Base-by-base conservation (phyloP, 1,140 invertebrate species). In the Patella vulgata region DNA sequence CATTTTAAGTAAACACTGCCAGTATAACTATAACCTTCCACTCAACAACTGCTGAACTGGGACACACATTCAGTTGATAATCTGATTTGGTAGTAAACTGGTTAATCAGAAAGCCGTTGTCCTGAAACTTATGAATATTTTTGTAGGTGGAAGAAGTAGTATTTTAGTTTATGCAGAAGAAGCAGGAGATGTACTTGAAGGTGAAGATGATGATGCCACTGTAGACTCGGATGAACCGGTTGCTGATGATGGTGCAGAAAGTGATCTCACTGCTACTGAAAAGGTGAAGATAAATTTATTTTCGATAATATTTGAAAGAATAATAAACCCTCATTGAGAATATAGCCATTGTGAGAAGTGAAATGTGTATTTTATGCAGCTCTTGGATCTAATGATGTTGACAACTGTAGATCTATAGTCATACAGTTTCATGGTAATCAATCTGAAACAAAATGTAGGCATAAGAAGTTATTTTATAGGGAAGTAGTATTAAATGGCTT, bases 141-240 rank as follows among this genome's bases (percentile, higher is more conserved):
- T 58, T 23, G 27, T 25, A 57, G 57, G 50, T 30, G 25, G 47
- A 17, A 43, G 63, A 17, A 59, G 50, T 17, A 64, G 61, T 53
- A 31, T 65, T 27, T 65, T 65, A 25, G 66, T 68, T 56, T 61
- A 64, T 43, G 72, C 66, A 5, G 67, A 61, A 9, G 61, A 69
- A 30, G 67, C 61, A 9, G 61, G 67, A 30, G 78, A 78, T 65
- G 54, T 70, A 9, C 62, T 78, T 60, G 78, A 78, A 60, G 78
- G 77, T 25, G 79, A 76, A 43, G 78, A 81, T 56, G 76, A 78
- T 50, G 79, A 79, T 43, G 76, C 66, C 17, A 75, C 71, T 46
- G 76, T 81, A 3, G 79, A 81, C 48, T 75, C 68, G 9, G 77
- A 79, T 21, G 73, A 77, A 28, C 58, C 11, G 14, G 54, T 28